Evolutionary conservation across 2,888 invertebrate species (phyloP), one percentile per base, ranked within the genome.

Genomic region (Epistrophe eligans): DNA sequence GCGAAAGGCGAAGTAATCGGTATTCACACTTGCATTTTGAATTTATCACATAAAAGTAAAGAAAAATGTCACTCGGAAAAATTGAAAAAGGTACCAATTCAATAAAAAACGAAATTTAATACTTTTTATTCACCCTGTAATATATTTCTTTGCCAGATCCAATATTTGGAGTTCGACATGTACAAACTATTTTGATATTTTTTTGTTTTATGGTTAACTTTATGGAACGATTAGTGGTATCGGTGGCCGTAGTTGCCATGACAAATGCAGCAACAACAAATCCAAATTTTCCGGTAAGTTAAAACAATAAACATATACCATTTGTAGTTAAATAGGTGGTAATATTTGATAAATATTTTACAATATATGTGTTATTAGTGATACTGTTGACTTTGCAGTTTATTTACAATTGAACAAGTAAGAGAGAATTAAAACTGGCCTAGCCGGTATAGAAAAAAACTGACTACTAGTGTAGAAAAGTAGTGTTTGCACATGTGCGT

Each of bases 181-280:
- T 87, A 1, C 85, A 87, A n/a, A 87, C 90, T 0, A 88, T 94
- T 3, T 90, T 95, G 80, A 91, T 95, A 88, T 95, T 95, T 89
- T 82, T 94, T 6, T 94, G 94, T 0, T 93, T 95, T 89, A 91
- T 94, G 0, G 93, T 95, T 4, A 94, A 95, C 50, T 95, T 95
- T 89, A 94, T 94, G 0, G 94, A 95, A 83, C 92, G 96, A 58
- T 94, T 95, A 58, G 95, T 95, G 89, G 93, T 96, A 90, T 95
- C 95, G 0, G 95, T 96, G 2, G 95, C 95, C 0, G 93, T 96
- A 58, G 94, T 96, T 0, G 95, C 96, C 13, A 96, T 96, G 95
- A 92, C 91, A 10, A 94, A 95, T 81, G 89, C 90, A 0, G 89
- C 90, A 0, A 90, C 92, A 1, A 91, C 91, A 15, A 92, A 93